A percentile compares a stretch with the other conserved stretches of the same genome.
Conservation (phyloP, 92 coral and sea anemone species). For the Anthopleura xanthogrammica region DNA sequence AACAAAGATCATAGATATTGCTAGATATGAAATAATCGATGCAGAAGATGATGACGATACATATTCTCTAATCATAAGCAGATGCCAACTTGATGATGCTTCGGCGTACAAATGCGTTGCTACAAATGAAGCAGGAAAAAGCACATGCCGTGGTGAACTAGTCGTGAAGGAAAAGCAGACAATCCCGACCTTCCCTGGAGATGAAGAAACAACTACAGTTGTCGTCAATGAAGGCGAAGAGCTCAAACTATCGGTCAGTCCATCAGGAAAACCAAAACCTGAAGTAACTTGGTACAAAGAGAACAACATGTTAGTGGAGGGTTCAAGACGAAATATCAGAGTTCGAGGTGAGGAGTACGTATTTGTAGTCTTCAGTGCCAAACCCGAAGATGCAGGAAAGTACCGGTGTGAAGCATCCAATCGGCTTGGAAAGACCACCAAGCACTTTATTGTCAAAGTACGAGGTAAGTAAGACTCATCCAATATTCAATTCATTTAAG, state of each 20-base stretch:
- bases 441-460: conserved; percentile 67
- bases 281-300: conserved; percentile 89
- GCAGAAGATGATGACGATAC: conserved; percentile 64
- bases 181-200: conserved; percentile 68
- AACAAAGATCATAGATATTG: conserved; percentile 57
- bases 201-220: conserved; percentile 53
- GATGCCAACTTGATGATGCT: conserved; percentile 62
- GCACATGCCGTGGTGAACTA: conserved; percentile 68
- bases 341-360: conserved; percentile 62
- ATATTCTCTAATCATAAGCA: conserved; percentile 67
- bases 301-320: conserved; percentile 55
- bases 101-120: conserved; percentile 80
- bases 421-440: conserved; percentile 63
- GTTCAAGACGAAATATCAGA: conserved; percentile 60
- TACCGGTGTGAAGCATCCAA: conserved; percentile 92
- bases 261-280: conserved; percentile 90
- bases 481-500: neutral
- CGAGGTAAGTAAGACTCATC: conserved; percentile 54
- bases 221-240: conserved; percentile 76
- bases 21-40: conserved; percentile 57
- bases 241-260: conserved; percentile 54
- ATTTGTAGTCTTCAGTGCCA: conserved; percentile 60
- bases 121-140: conserved; percentile 74
- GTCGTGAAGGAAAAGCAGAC: conserved; percentile 53
- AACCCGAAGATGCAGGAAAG: conserved; percentile 75